Evolutionary conservation across 2,888 invertebrate species (phyloP).

Genomic region (Abscondita cerata): DNA sequence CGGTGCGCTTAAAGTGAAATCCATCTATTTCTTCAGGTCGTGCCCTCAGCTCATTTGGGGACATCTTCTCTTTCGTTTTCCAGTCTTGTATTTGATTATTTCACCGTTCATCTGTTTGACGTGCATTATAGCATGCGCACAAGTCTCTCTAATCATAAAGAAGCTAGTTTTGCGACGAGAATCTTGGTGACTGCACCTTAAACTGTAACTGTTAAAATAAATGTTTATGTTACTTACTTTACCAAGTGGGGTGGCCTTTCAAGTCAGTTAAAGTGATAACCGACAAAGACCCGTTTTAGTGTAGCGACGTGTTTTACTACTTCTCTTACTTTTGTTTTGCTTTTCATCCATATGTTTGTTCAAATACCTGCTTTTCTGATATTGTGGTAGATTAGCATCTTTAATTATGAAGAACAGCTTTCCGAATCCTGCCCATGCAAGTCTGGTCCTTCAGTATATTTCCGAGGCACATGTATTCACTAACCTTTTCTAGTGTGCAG

Average conservation of each 20-base stretch:
- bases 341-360: background rate
- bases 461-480: constrained; percentile 3
- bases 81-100: constrained; percentile 5
- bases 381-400: constrained; percentile 5
- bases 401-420: constrained; percentile 20
- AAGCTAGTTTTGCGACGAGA: too few relatives aligned
- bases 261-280: too few relatives aligned
- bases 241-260: too few relatives aligned
- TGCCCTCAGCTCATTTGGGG: constrained; percentile 7
- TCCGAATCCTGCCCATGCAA: constrained; percentile 34
- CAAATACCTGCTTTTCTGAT: constrained; percentile 18
- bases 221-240: too few relatives aligned
- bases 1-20: background rate
- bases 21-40: background rate
- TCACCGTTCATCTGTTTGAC: constrained; percentile 7
- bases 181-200: too few relatives aligned
- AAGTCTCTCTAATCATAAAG: too few relatives aligned
- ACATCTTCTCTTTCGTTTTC: background rate
- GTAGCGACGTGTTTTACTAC: background rate
- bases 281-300: background rate
- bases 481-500: constrained; percentile 2
- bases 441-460: constrained; percentile 8
- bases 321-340: background rate
- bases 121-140: background rate
- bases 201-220: too few relatives aligned